A percentile compares a stretch with the other conserved stretches of the same genome.
phyloP scores from a whole-genome alignment of 1,140 invertebrate species.

The Linepithema humile region DNA sequence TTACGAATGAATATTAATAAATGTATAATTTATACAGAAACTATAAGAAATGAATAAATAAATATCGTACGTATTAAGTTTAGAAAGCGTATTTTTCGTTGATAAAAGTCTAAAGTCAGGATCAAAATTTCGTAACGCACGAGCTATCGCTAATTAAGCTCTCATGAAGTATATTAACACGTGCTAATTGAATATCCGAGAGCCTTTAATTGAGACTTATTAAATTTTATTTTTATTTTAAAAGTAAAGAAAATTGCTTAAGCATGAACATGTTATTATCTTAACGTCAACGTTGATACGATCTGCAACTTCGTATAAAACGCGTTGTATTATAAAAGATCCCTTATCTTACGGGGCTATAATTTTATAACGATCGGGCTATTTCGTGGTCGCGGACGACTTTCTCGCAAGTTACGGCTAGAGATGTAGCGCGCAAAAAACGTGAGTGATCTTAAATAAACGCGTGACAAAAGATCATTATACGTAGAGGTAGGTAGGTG shows the following conservation, averaged over 20 bases:
- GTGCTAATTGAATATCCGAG: too few species aligned
- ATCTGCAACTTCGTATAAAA: constrained; percentile 11
- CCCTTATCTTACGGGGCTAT: background rate
- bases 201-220: too few species aligned
- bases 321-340: background rate
- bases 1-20: too few species aligned
- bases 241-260: background rate
- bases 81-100: too few species aligned
- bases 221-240: background rate
- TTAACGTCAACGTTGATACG: background rate
- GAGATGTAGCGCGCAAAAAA: constrained; percentile 36
- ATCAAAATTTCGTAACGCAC: too few species aligned
- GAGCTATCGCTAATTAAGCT: too few species aligned
- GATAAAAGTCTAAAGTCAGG: too few species aligned
- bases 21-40: too few species aligned
- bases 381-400: background rate
- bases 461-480: constrained; percentile 68
- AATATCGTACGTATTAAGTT: too few species aligned
- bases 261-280: background rate
- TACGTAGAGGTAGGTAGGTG: constrained; percentile 35
- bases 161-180: too few species aligned
- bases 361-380: constrained; percentile 3
- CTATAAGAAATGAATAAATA: too few species aligned
- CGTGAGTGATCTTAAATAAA: constrained; percentile 49
- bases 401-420: background rate